These are phyloP conservation scores for Saccostrea glomerata DNA, from an alignment of 1,140 invertebrate species.

Conservation along the genomic window DNA sequence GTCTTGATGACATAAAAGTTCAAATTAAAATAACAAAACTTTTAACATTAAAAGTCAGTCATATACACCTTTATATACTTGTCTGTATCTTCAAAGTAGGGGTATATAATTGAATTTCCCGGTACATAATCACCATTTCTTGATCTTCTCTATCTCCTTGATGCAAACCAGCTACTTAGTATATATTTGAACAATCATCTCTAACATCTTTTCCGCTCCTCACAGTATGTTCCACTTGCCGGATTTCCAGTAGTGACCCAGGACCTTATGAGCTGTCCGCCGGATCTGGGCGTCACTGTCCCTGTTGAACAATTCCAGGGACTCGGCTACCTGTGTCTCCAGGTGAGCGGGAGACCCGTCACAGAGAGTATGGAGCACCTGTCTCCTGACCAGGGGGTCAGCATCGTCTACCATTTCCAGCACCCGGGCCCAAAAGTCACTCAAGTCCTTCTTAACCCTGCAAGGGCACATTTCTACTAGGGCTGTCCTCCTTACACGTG, in stretches of 20 bases:
- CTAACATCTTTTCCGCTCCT: too few relatives aligned
- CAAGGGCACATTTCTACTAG: conserved; percentile 78
- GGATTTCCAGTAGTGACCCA: conserved; percentile 71
- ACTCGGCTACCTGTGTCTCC: conserved; percentile 70
- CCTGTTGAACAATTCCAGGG: conserved; percentile 73
- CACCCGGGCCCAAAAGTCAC: conserved; percentile 76
- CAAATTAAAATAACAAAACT: too few relatives aligned
- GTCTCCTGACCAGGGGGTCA: conserved; percentile 68
- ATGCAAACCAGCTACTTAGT: too few relatives aligned
- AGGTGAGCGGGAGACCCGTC: conserved; percentile 75
- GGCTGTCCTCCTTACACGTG: conserved; percentile 72
- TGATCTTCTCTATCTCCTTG: too few relatives aligned
- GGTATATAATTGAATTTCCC: too few relatives aligned
- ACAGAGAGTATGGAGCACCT: conserved; percentile 76
- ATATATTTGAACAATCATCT: too few relatives aligned
- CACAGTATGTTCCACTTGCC: conserved; percentile 78
- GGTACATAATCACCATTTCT: too few relatives aligned
- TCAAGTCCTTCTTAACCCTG: conserved; percentile 73
- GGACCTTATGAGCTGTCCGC: conserved; percentile 73
- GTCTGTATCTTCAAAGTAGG: too few relatives aligned
- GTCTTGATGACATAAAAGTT: too few relatives aligned
- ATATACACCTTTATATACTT: too few relatives aligned
- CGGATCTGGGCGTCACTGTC: conserved; percentile 72
- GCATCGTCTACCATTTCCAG: conserved; percentile 75
- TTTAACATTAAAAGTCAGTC: too few relatives aligned